phyloP scores from a whole-genome alignment of 2,797 vertebrate species.

The Squalus acanthias region DNA sequence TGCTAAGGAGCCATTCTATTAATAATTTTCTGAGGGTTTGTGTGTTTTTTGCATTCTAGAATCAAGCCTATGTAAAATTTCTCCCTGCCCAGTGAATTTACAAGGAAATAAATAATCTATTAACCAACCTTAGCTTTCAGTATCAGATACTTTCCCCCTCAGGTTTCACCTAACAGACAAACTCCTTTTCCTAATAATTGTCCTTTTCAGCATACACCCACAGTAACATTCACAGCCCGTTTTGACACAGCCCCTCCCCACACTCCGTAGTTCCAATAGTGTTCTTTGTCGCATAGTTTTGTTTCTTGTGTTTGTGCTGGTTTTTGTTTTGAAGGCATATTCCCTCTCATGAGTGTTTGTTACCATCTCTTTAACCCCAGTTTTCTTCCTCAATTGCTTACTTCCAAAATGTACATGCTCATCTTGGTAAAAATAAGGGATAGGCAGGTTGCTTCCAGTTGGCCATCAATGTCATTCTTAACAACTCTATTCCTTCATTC shows the following conservation, averaged over 20 bases:
- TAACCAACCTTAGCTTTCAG: background rate
- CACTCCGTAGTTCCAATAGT: background rate
- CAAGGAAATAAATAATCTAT: background rate
- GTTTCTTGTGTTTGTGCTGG: background rate
- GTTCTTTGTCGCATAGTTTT: background rate
- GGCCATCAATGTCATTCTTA: background rate
- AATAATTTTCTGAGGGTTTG: background rate
- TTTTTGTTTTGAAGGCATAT: background rate
- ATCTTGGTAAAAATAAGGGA: background rate
- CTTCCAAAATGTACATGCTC: background rate
- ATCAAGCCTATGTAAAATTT: background rate
- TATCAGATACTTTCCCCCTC: background rate
- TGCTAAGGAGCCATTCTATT: background rate
- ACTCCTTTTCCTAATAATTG: background rate
- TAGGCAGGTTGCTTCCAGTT: background rate
- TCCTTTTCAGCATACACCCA: background rate
- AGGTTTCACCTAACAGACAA: background rate
- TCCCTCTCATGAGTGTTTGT: background rate
- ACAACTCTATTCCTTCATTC: background rate
- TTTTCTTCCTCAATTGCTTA: background rate
- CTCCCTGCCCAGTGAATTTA: background rate
- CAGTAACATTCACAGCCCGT: background rate
- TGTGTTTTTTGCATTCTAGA: background rate
- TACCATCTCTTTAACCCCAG: background rate
- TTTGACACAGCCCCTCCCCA: background rate